These are phyloP conservation scores for Hartigia nigra DNA, from an alignment of 2,888 invertebrate genomes.

Conservation along the genomic window DNA sequence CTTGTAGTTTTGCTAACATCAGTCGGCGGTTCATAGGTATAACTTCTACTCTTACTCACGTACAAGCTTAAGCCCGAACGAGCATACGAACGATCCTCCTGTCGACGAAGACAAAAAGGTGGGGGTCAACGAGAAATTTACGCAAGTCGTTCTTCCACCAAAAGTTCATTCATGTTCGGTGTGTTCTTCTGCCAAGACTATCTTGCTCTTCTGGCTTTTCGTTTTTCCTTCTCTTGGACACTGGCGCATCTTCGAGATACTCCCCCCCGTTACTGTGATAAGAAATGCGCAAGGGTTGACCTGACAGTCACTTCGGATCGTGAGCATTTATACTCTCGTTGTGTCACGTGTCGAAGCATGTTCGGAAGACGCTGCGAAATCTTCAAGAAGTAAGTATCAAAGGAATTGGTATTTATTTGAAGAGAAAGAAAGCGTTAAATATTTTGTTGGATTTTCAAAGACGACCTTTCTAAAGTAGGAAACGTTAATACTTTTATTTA, in stretches of 20 bases:
- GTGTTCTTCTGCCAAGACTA: conserved; percentile 27
- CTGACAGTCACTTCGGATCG: background rate
- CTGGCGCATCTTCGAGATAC: background rate
- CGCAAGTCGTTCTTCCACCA: conserved; percentile 29
- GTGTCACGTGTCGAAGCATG: background rate
- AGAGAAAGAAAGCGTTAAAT: background rate
- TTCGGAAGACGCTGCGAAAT: background rate
- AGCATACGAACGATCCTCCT: conserved; percentile 36
- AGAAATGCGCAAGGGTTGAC: background rate
- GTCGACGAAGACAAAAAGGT: conserved; percentile 27
- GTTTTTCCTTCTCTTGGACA: background rate
- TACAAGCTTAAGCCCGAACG: conserved; percentile 26
- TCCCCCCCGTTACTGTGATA: background rate
- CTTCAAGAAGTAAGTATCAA: background rate
- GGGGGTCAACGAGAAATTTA: conserved; percentile 41
- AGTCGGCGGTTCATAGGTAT: background rate
- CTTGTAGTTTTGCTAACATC: too few species aligned
- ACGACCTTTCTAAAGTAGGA: background rate
- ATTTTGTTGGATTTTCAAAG: background rate
- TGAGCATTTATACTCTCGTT: background rate
- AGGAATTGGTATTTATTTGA: background rate
- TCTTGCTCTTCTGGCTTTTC: background rate
- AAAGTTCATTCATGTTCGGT: conserved; percentile 46
- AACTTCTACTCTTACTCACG: conserved; percentile 40
- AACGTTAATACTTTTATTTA: background rate